Evolutionary conservation across 2,888 invertebrate genomes (phyloP).

Genomic region (Cataglyphis cursor): DNA sequence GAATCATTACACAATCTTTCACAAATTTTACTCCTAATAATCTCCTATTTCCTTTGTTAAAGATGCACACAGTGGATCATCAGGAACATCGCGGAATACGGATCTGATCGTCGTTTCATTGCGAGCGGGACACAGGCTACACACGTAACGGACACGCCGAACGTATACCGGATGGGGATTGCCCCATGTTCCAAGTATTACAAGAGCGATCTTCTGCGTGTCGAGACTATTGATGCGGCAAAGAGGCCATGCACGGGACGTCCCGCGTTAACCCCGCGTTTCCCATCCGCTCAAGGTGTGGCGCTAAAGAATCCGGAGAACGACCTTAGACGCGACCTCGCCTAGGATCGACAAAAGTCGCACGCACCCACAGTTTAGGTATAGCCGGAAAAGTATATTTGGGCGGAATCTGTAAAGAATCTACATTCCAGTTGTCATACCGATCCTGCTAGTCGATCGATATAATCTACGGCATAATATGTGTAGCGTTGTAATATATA

Average conservation of each 20-base stretch:
- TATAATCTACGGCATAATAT: not conserved
- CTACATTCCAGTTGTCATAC: not conserved
- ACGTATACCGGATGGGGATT: constrained; percentile 73
- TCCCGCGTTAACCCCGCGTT: constrained; percentile 56
- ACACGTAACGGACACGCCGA: constrained; percentile 67
- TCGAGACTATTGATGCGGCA: constrained; percentile 72
- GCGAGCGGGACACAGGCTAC: constrained; percentile 47
- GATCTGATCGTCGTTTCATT: constrained; percentile 37
- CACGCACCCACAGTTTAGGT: not conserved
- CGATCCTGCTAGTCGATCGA: not conserved
- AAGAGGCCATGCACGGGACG: constrained; percentile 48
- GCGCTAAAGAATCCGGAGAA: constrained; percentile 70
- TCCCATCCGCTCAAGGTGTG: constrained; percentile 74
- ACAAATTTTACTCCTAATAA: constrained; percentile 2
- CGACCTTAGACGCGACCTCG: constrained; percentile 73
- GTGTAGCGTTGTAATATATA: not conserved
- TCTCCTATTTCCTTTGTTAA: not conserved
- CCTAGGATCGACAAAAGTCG: constrained; percentile 34
- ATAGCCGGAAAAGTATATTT: not conserved
- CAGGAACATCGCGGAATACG: constrained; percentile 15
- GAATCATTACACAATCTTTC: not conserved
- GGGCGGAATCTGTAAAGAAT: not conserved
- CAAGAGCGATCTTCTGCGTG: constrained; percentile 79
- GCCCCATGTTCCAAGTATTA: constrained; percentile 81
- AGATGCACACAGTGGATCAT: constrained; percentile 13